Evolutionary conservation across 2,797 vertebrate genomes (phyloP).

Genomic region (Propithecus perrieri): DNA sequence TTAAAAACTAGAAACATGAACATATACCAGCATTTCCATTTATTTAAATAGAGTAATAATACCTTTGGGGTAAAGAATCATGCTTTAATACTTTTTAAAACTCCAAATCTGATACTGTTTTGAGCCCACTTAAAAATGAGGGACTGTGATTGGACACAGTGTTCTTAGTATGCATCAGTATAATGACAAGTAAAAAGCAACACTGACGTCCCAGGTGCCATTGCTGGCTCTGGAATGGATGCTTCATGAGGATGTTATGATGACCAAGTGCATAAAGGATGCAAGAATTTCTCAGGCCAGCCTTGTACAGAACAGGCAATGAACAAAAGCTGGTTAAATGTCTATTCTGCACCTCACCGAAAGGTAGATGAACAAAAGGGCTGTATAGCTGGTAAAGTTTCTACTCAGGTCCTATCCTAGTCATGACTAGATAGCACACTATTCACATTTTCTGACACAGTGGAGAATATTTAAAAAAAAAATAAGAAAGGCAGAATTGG

Average conservation of each 20-base stretch:
- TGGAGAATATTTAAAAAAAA: neutral
- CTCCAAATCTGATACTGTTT: neutral
- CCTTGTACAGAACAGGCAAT: neutral
- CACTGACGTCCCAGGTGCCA: neutral
- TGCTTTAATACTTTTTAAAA: neutral
- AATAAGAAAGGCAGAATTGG: neutral
- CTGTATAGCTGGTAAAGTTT: neutral
- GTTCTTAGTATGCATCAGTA: neutral
- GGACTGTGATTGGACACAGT: neutral
- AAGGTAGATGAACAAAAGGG: neutral
- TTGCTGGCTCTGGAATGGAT: neutral
- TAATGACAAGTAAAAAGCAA: neutral
- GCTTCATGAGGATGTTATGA: neutral
- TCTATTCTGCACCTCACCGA: neutral
- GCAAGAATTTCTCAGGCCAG: neutral
- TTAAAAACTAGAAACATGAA: conserved; percentile 46
- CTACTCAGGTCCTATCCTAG: neutral
- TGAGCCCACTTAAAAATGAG: neutral
- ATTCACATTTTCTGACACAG: neutral
- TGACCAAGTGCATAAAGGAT: neutral
- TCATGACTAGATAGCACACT: too few relatives aligned
- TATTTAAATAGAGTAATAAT: conserved; percentile 23
- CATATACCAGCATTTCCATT: neutral
- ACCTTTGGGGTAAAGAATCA: neutral
- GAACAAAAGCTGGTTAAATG: neutral